These are phyloP conservation scores for Etheostoma perlongum DNA, from an alignment of 2,797 vertebrate species.

Conservation along the genomic window DNA sequence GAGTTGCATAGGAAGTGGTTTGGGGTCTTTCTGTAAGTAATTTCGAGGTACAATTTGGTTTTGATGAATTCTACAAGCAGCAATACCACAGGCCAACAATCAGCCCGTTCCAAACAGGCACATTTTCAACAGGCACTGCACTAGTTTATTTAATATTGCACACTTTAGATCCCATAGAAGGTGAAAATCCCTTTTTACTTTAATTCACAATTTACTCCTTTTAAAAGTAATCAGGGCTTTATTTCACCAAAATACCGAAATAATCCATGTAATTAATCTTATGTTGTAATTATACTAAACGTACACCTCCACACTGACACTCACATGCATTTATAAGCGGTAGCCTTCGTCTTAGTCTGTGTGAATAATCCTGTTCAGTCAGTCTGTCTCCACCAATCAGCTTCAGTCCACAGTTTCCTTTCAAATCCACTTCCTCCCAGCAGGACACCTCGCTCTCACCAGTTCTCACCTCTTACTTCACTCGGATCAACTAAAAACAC, in stretches of 20 bases:
- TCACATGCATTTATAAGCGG: background rate
- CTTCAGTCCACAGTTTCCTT: conserved; percentile 18
- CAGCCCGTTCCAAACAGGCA: too few species aligned
- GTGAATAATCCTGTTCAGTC: conserved; percentile 32
- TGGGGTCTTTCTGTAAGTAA: too few species aligned
- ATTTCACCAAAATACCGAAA: too few species aligned
- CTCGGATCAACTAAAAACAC: background rate
- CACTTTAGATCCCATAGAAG: background rate
- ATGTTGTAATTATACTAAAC: background rate
- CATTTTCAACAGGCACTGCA: too few species aligned
- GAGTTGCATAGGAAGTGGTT: too few species aligned
- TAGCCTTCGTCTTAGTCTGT: background rate
- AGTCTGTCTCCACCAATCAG: conserved; percentile 46
- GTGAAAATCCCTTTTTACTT: background rate
- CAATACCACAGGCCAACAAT: too few species aligned
- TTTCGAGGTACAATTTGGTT: too few species aligned
- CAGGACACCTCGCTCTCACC: conserved; percentile 3
- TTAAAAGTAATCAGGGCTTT: too few species aligned
- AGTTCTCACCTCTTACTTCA: conserved; percentile 1
- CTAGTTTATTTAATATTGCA: background rate
- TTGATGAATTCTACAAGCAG: too few species aligned
- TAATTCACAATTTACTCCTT: background rate
- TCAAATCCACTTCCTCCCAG: conserved; percentile 17
- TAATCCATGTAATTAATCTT: too few species aligned
- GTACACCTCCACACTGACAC: background rate